These are phyloP conservation scores for Bolborhynchus lineola DNA, from an alignment of 2,113 vertebrate species.

Conservation along the genomic window DNA sequence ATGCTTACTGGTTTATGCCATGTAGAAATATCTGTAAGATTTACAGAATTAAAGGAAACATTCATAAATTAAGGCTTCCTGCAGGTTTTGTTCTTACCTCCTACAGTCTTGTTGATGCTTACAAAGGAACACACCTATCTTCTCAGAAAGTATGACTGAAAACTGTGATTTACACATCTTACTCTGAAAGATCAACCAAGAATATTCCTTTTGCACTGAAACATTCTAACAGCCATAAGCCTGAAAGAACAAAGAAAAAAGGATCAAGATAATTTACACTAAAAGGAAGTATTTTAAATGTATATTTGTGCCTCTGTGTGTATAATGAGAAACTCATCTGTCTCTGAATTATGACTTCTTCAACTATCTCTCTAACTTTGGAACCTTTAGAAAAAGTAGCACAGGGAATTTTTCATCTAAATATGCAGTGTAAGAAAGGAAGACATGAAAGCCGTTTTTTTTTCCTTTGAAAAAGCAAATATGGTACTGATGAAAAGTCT, in stretches of 20 bases:
- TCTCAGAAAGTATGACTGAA: neutral
- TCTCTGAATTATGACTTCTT: neutral
- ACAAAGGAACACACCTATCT: neutral
- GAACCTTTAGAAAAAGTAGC: neutral
- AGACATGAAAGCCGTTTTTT: neutral
- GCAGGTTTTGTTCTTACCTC: neutral
- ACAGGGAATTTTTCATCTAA: neutral
- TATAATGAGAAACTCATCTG: neutral
- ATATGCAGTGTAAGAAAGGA: neutral
- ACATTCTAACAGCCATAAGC: neutral
- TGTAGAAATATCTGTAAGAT: neutral
- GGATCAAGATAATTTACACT: neutral
- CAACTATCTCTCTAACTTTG: neutral
- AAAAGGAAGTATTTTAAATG: neutral
- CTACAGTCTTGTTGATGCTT: neutral
- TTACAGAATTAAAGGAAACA: neutral
- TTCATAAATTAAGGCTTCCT: neutral
- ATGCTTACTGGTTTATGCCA: neutral
- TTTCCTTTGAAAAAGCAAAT: neutral
- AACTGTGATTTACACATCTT: neutral
- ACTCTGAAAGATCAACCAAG: neutral
- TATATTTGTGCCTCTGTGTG: fast-evolving
- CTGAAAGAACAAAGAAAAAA: neutral
- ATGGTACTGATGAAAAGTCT: neutral
- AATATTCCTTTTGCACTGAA: neutral